A percentile compares a stretch with the other conserved stretches of the same genome.
These are phyloP conservation scores for Hemibagrus guttatus DNA, from an alignment of 2,797 vertebrate genomes.

Conservation along the genomic window DNA sequence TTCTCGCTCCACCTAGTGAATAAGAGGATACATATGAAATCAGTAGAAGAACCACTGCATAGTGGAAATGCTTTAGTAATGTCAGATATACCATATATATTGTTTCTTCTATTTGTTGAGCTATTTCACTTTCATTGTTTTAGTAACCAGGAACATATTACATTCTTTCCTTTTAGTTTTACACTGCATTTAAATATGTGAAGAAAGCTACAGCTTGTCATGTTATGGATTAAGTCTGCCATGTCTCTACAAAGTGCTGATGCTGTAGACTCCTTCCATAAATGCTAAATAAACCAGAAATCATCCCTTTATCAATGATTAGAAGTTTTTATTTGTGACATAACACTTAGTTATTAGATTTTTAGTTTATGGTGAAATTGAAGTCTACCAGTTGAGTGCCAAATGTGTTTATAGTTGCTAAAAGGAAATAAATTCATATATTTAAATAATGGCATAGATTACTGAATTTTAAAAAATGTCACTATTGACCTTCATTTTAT, in stretches of 20 bases:
- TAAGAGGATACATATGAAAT: conserved; percentile 41
- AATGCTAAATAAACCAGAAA: not conserved
- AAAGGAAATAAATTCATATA: not conserved
- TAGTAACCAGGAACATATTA: not conserved
- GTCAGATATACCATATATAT: not conserved
- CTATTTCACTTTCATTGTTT: not conserved
- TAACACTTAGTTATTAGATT: not conserved
- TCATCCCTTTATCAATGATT: not conserved
- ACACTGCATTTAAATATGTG: not conserved
- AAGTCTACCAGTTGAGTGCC: not conserved
- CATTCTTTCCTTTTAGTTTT: not conserved
- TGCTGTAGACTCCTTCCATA: not conserved
- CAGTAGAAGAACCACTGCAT: not conserved
- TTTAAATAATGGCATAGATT: not conserved
- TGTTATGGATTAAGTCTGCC: not conserved
- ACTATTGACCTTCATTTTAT: not conserved
- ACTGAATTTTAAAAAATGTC: not conserved
- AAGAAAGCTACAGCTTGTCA: not conserved
- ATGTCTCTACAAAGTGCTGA: not conserved
- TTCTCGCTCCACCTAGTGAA: conserved; percentile 89
- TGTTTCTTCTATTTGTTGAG: not conserved
- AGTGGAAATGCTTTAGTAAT: not conserved
- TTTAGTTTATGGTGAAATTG: not conserved
- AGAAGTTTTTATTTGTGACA: not conserved
- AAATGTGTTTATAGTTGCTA: not conserved